Evolutionary conservation across 1,140 invertebrate species (phyloP).

Genomic region (Panonychus citri): DNA sequence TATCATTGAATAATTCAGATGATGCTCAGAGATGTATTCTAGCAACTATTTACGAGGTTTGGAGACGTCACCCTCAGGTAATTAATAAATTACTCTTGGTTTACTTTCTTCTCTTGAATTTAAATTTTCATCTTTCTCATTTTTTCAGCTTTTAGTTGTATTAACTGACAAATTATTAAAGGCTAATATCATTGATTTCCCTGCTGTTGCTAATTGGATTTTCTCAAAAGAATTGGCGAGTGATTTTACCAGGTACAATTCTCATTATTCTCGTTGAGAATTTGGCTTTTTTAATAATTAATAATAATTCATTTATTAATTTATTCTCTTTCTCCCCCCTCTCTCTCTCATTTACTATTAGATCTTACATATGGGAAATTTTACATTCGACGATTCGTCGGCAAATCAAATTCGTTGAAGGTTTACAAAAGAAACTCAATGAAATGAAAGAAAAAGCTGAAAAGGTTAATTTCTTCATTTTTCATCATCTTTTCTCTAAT

Average conservation of each 20-base stretch:
- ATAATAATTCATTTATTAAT: too few relatives aligned
- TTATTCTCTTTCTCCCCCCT: too few relatives aligned
- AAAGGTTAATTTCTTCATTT: slow-evolving; percentile 1
- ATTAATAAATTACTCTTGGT: background rate
- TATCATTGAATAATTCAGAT: slow-evolving; percentile 64
- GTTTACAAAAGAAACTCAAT: slow-evolving; percentile 53
- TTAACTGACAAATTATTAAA: slow-evolving; percentile 91
- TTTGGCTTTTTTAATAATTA: too few relatives aligned
- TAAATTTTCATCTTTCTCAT: slow-evolving; percentile 1
- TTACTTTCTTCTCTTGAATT: slow-evolving; percentile 6
- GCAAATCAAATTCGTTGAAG: slow-evolving; percentile 81
- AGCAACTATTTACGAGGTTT: slow-evolving; percentile 74
- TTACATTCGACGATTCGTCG: slow-evolving; percentile 83
- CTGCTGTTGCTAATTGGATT: slow-evolving; percentile 91
- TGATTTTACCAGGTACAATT: slow-evolving; percentile 76
- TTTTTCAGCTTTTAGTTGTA: slow-evolving; percentile 77
- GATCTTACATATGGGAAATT: slow-evolving; percentile 88
- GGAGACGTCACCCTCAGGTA: slow-evolving; percentile 67
- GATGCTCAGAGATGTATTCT: slow-evolving; percentile 87
- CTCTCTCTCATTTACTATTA: slow-evolving; percentile 17
- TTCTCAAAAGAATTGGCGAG: slow-evolving; percentile 86
- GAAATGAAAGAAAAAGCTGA: slow-evolving; percentile 56
- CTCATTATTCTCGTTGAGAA: too few relatives aligned
- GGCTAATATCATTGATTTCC: slow-evolving; percentile 86
- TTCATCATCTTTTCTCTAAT: too few relatives aligned